phyloP scores from a whole-genome alignment of 2,797 vertebrate genomes.

The Potorous gilbertii region DNA sequence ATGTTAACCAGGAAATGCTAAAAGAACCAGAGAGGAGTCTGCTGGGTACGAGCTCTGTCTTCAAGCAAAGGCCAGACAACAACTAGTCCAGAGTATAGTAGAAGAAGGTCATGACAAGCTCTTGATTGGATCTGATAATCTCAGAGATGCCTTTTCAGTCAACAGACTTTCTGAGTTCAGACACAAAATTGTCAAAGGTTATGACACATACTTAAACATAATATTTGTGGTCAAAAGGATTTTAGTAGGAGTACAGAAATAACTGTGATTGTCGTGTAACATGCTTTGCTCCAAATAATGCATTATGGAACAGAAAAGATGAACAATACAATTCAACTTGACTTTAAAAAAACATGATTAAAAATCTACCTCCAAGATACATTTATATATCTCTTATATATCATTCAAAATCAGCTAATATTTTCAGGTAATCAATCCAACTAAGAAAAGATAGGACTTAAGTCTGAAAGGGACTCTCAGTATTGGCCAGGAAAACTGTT shows the following conservation, averaged over 20 bases:
- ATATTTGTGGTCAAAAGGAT: not conserved
- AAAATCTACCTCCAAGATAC: not conserved
- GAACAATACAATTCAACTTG: not conserved
- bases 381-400: not conserved
- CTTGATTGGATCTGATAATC: not conserved
- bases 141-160: not conserved
- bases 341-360: not conserved
- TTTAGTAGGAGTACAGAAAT: not conserved
- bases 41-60: not conserved
- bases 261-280: not conserved
- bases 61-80: not conserved
- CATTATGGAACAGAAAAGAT: not conserved
- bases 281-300: not conserved
- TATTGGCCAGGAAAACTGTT: conserved; percentile 18
- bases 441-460: not conserved
- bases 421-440: not conserved
- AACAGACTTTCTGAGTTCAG: not conserved
- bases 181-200: not conserved
- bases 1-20: not conserved
- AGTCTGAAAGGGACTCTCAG: not conserved
- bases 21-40: not conserved
- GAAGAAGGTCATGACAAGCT: not conserved
- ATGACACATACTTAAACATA: not conserved
- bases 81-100: not conserved
- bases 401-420: not conserved